Evolutionary conservation across 1,140 invertebrate genomes (phyloP).

Genomic region (Drosophila jambulina): DNA sequence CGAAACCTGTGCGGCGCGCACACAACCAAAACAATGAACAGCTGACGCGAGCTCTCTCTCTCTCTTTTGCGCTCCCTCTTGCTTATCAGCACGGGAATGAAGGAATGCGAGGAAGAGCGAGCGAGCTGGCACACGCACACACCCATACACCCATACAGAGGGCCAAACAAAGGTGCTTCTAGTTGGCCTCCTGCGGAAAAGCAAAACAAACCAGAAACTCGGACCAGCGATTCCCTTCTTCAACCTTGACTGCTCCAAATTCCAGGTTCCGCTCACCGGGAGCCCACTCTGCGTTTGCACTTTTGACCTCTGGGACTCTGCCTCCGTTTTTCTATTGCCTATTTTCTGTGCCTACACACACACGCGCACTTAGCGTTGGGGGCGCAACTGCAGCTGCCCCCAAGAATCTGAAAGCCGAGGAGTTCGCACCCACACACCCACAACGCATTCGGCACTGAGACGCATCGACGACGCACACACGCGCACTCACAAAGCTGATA

Average conservation of each 20-base stretch:
- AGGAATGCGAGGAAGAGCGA: slow-evolving; percentile 40
- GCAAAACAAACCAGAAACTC: slow-evolving; percentile 3
- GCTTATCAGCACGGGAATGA: slow-evolving; percentile 71
- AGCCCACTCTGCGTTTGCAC: slow-evolving; percentile 43
- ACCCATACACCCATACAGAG: slow-evolving; percentile 1
- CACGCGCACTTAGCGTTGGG: slow-evolving; percentile 31
- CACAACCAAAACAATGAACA: slow-evolving; percentile 78
- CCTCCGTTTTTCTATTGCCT: slow-evolving; percentile 18
- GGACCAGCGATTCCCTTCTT: background rate
- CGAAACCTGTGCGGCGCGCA: slow-evolving; percentile 64
- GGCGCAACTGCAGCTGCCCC: slow-evolving; percentile 48
- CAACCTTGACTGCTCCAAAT: slow-evolving; percentile 8
- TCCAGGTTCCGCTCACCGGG: slow-evolving; percentile 10
- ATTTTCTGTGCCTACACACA: slow-evolving; percentile 25
- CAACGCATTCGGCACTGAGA: slow-evolving; percentile 7
- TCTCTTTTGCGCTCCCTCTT: slow-evolving; percentile 20
- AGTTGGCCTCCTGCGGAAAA: slow-evolving; percentile 3
- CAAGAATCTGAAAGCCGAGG: background rate
- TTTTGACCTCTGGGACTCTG: slow-evolving; percentile 74
- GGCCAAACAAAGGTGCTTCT: slow-evolving; percentile 7
- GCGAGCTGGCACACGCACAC: slow-evolving; percentile 5
- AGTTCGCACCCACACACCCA: slow-evolving; percentile 4
- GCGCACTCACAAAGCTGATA: slow-evolving; percentile 23
- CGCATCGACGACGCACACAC: slow-evolving; percentile 25
- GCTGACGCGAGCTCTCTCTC: slow-evolving; percentile 54